Evolutionary conservation across 2,888 invertebrate genomes (phyloP).

Genomic region (Atrina japonica): DNA sequence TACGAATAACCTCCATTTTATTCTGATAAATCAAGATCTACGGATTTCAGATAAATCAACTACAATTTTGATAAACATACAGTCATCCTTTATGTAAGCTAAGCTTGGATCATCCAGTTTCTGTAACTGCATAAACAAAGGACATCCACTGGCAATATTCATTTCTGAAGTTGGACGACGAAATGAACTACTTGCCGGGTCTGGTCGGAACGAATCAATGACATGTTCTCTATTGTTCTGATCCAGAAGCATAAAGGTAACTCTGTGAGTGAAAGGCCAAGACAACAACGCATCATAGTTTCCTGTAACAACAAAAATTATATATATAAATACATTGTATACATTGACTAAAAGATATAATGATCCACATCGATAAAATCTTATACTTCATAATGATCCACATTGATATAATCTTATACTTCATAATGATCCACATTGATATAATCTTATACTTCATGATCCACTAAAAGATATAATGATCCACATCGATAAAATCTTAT

Average conservation of each 20-base stretch:
- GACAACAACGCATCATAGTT: conserved; percentile 74
- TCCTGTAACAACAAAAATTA: conserved; percentile 32
- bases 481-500: too few species aligned
- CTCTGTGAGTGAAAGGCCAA: conserved; percentile 78
- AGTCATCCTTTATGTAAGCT: conserved; percentile 73
- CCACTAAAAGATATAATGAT: too few species aligned
- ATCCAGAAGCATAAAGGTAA: conserved; percentile 78
- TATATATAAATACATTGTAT: background rate
- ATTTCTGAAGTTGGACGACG: conserved; percentile 77
- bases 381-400: too few species aligned
- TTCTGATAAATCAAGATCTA: background rate
- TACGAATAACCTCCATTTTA: too few species aligned
- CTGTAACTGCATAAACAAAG: conserved; percentile 71
- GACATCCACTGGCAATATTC: conserved; percentile 80
- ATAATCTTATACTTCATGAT: too few species aligned
- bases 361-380: too few species aligned
- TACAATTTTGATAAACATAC: conserved; percentile 72
- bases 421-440: too few species aligned
- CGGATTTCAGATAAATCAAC: conserved; percentile 53
- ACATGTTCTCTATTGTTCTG: conserved; percentile 75
- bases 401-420: too few species aligned
- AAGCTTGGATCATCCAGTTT: conserved; percentile 58
- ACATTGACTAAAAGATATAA: too few species aligned
- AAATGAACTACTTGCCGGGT: conserved; percentile 77
- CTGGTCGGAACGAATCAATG: conserved; percentile 79